phyloP scores from a whole-genome alignment of 2,797 vertebrate genomes.

The Trachurus trachurus region DNA sequence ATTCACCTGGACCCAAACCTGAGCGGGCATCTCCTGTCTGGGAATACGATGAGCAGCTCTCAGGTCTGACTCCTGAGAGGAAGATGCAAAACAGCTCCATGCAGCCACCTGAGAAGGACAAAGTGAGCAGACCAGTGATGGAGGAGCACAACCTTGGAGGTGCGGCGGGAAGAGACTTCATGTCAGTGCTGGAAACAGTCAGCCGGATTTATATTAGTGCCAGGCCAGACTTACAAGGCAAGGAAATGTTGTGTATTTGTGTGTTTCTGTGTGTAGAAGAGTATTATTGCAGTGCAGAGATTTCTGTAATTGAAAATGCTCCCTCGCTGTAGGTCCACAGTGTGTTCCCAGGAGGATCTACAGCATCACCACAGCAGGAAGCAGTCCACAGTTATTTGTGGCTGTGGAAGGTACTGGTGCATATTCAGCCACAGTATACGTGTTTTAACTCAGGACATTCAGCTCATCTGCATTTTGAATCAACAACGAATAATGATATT shows the following conservation, averaged over 20 bases:
- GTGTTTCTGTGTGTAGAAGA: background rate
- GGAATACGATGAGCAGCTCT: constrained; percentile 29
- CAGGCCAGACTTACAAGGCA: constrained; percentile 85
- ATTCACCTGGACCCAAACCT: constrained; percentile 34
- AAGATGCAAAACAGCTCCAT: constrained; percentile 11
- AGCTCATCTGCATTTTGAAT: background rate
- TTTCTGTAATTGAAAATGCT: background rate
- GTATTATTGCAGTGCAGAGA: background rate
- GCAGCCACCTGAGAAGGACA: constrained; percentile 22
- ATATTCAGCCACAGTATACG: background rate
- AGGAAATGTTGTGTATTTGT: constrained; percentile 13
- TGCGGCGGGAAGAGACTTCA: constrained; percentile 42
- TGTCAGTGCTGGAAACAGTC: constrained; percentile 78
- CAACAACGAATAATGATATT: background rate
- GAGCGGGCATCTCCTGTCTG: constrained; percentile 20
- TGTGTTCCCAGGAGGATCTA: constrained; percentile 85
- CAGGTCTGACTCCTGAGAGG: constrained; percentile 33
- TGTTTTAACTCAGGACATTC: constrained; percentile 9
- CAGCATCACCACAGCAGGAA: constrained; percentile 77
- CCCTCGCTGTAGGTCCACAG: constrained; percentile 77
- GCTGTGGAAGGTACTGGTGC: constrained; percentile 85
- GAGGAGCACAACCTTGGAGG: constrained; percentile 38
- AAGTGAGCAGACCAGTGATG: constrained; percentile 1
- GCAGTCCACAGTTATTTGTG: constrained; percentile 80
- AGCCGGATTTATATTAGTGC: constrained; percentile 83